These are phyloP conservation scores for Apodemus sylvaticus DNA, from an alignment of 2,113 vertebrate species.

Conservation along the genomic window DNA sequence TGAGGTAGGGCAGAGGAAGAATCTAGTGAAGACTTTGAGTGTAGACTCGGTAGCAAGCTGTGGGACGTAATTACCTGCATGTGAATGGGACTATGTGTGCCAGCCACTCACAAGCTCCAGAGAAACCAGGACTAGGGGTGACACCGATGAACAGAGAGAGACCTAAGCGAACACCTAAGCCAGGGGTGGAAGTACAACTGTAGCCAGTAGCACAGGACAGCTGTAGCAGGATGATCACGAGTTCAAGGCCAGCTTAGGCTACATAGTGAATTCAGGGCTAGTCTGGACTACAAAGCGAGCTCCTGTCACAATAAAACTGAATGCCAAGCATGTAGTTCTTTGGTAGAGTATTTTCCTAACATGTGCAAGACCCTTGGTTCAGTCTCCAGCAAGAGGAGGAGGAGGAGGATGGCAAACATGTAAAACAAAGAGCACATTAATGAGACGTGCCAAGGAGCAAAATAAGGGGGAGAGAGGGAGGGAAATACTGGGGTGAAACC, in stretches of 20 bases:
- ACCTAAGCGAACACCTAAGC: background rate
- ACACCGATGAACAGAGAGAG: background rate
- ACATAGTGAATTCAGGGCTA: background rate
- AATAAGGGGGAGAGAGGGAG: background rate
- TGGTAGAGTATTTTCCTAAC: background rate
- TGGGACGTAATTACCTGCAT: accelerated
- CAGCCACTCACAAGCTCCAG: accelerated
- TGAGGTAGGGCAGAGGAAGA: background rate
- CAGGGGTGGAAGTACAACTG: background rate
- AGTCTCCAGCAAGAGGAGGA: no score
- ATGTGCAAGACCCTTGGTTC: background rate
- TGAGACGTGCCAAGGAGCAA: background rate
- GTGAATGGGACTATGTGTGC: accelerated
- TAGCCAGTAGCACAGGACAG: background rate
- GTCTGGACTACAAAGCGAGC: background rate
- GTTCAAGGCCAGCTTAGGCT: background rate
- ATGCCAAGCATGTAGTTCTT: background rate
- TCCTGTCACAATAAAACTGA: background rate
- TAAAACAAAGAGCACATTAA: background rate
- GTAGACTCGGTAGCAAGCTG: background rate
- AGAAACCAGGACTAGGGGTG: background rate
- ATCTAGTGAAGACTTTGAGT: background rate
- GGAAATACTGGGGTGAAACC: background rate
- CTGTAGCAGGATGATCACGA: background rate
- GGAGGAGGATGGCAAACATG: background rate